Conservation (phyloP, 2,888 invertebrate genomes). For the Axea sp. region DNA sequence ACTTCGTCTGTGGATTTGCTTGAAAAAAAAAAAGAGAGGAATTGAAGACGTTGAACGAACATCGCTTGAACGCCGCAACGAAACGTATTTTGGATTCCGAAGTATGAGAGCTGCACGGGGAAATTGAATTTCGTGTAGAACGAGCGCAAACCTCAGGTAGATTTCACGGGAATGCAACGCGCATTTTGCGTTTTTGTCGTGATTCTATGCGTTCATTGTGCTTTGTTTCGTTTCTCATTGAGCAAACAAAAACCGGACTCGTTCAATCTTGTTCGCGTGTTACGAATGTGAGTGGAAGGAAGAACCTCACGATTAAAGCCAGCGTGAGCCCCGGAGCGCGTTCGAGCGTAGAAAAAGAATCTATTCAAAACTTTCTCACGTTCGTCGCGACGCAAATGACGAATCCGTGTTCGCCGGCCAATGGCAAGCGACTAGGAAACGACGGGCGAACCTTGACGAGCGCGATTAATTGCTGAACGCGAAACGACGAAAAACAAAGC, state of each 20-base stretch:
- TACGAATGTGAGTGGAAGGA: constrained; percentile 57
- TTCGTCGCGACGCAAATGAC: constrained; percentile 65
- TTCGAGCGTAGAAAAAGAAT: constrained; percentile 47
- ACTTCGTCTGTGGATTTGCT: too few species aligned
- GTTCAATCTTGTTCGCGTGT: constrained; percentile 28
- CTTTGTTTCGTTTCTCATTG: too few species aligned
- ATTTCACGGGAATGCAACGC: too few species aligned
- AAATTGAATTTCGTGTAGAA: too few species aligned
- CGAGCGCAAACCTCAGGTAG: too few species aligned
- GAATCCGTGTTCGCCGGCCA: constrained; percentile 65
- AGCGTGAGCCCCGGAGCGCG: constrained; percentile 57
- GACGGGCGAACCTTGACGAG: constrained; percentile 41
- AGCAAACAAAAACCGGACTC: constrained; percentile 23
- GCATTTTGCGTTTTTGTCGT: too few species aligned
- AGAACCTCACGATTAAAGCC: constrained; percentile 54
- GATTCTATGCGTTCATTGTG: too few species aligned
- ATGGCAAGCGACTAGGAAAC: constrained; percentile 44
- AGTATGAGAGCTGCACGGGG: too few species aligned
- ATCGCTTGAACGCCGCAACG: too few species aligned
- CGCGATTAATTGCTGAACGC: constrained; percentile 26
- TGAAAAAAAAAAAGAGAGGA: too few species aligned
- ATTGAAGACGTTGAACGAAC: too few species aligned
- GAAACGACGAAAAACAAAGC: constrained; percentile 4
- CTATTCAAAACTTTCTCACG: constrained; percentile 64
- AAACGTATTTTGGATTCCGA: too few species aligned